These are phyloP conservation scores for Diarsia brunnea DNA, from an alignment of 2,888 invertebrate genomes.

Conservation along the genomic window DNA sequence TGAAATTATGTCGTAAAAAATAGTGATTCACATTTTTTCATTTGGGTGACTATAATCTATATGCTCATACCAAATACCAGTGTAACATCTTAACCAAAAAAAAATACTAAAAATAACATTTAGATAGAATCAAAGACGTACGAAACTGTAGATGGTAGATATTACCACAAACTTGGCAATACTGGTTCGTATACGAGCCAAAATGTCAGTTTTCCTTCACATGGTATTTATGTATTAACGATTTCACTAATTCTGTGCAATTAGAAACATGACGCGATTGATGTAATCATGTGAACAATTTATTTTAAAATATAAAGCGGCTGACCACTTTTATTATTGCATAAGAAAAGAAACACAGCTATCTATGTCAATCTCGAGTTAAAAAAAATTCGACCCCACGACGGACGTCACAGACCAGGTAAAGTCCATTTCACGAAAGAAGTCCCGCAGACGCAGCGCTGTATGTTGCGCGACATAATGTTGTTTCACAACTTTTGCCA, in stretches of 20 bases:
- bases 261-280: constrained; percentile 32
- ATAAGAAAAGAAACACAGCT: not conserved
- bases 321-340: not conserved
- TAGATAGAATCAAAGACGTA: constrained; percentile 26
- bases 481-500: too few species aligned
- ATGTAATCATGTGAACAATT: constrained; percentile 18
- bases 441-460: too few species aligned
- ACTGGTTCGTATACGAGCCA: constrained; percentile 65
- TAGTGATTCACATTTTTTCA: not conserved
- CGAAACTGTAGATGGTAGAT: constrained; percentile 37
- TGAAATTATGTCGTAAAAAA: not conserved
- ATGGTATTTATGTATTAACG: constrained; percentile 32
- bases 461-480: too few species aligned
- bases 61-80: too few species aligned
- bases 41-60: not conserved
- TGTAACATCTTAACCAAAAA: too few species aligned
- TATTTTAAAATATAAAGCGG: constrained; percentile 4
- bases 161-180: constrained; percentile 66
- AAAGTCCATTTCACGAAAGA: too few species aligned
- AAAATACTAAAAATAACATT: not conserved
- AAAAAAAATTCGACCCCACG: not conserved
- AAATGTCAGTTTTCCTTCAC: constrained; percentile 65
- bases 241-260: constrained; percentile 28
- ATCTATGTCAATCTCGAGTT: not conserved
- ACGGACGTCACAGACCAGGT: not conserved